Base-by-base conservation (phyloP, 2,113 vertebrate genomes). In the Anser cygnoides region DNA sequence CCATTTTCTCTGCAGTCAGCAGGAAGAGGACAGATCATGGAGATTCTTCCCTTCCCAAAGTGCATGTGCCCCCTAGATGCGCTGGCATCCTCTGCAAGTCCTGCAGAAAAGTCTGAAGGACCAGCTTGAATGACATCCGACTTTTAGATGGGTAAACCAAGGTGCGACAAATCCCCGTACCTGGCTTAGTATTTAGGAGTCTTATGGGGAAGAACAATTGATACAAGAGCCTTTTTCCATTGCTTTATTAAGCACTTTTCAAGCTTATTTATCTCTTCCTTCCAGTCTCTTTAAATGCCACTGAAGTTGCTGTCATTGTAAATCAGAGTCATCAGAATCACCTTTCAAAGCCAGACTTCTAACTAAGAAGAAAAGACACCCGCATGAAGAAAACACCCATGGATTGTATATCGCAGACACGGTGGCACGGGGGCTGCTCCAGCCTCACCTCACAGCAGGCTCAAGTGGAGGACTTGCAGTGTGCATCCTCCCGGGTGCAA, bases 271-370 rank as follows among this genome's bases (percentile, higher is more conserved):
- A 75, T 92, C 57, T 80, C 83, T 84, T 92, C 73, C 46, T 92
- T 82, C 74, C 89, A 88, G 67, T 84, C 55, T 80, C 59, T 92
- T 85, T 57, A 95, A 97, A 96, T 83, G 84, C 81, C 87, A 80
- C 63, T 76, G 84, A 92, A 95, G 91, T 33, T 66, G 81, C 93
- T 91, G 94, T 96, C 95, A 90, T 28, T 10, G 1, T 44, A 85
- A 94, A 97, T 97, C 89, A 96, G 83, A 70, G 81, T 92, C 81
- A 93, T 44, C 50, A 62, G 78, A 95, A 91, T 28, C 67, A 49
- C 90, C 78, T 82, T 92, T 85, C 87, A 68, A 87, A 87, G 66
- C 81, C 79, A n/a, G 87, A 91, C 84, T 89, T 66, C 70, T 72
- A 63, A 15, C 26, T 0, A 2, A 49, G 89, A 75, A 52, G 91